A percentile compares a stretch with the other conserved stretches of the same genome.
Evolutionary conservation across 2,113 vertebrate genomes (phyloP).

Genomic region (Zosterops hypoxanthus): DNA sequence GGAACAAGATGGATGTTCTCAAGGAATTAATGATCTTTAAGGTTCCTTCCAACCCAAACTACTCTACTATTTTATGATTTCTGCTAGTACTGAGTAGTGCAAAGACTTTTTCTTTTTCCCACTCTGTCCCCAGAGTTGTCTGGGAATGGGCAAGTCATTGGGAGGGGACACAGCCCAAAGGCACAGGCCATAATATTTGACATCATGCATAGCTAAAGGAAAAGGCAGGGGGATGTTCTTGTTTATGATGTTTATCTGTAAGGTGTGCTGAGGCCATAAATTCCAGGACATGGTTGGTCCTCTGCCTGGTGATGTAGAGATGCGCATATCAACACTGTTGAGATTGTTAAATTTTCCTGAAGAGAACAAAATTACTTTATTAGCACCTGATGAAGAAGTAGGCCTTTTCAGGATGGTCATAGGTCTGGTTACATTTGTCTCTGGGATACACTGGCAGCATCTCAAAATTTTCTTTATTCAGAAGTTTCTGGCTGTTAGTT

Average conservation of each 20-base stretch:
- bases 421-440: neutral
- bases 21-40: neutral
- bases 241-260: neutral
- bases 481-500: neutral
- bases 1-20: fast-evolving
- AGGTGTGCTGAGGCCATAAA: neutral
- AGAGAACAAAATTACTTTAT: neutral
- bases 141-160: fast-evolving
- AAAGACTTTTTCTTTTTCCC: neutral
- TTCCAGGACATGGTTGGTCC: neutral
- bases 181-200: neutral
- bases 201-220: neutral
- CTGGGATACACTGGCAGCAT: neutral
- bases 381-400: neutral
- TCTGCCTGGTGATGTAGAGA: fast-evolving
- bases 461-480: neutral
- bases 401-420: neutral
- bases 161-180: neutral
- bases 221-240: neutral
- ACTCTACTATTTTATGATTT: neutral
- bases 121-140: fast-evolving
- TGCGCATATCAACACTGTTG: neutral
- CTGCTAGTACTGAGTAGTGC: neutral
- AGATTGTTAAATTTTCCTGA: neutral
- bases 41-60: neutral